These are phyloP conservation scores for Myotis findleyi DNA, from an alignment of 2,797 vertebrate genomes.

Conservation along the genomic window DNA sequence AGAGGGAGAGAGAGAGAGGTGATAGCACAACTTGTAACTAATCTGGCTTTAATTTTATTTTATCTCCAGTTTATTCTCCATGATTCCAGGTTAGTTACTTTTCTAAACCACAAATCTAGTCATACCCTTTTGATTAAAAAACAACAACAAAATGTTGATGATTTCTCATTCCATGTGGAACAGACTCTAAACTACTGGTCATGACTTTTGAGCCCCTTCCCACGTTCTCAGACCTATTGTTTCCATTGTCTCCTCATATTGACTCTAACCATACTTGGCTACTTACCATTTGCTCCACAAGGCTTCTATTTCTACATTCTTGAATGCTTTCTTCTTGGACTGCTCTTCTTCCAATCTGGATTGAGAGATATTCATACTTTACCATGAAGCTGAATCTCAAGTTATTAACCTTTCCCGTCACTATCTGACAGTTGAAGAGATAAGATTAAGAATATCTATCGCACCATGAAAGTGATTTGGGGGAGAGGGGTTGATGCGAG, in stretches of 20 bases:
- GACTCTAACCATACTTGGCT: neutral
- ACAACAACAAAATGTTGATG: neutral
- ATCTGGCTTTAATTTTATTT: neutral
- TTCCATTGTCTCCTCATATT: neutral
- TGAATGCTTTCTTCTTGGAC: neutral
- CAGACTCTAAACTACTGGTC: neutral
- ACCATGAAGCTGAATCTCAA: neutral
- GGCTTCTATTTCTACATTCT: neutral
- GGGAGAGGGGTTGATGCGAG: neutral
- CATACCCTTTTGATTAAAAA: neutral
- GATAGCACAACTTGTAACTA: neutral
- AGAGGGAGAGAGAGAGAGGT: neutral
- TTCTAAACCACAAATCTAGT: neutral
- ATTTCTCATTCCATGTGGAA: neutral
- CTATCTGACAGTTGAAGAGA: neutral
- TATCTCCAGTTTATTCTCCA: neutral
- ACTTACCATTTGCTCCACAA: neutral
- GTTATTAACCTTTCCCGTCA: neutral
- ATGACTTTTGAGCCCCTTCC: neutral
- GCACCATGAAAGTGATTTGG: neutral
- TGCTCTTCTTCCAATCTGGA: neutral
- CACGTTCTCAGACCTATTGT: neutral
- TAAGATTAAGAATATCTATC: conserved; percentile 2
- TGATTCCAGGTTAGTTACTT: neutral
- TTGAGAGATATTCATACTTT: neutral